These are phyloP conservation scores for Podabrus alpinus DNA, from an alignment of 2,888 invertebrate species.

Conservation along the genomic window DNA sequence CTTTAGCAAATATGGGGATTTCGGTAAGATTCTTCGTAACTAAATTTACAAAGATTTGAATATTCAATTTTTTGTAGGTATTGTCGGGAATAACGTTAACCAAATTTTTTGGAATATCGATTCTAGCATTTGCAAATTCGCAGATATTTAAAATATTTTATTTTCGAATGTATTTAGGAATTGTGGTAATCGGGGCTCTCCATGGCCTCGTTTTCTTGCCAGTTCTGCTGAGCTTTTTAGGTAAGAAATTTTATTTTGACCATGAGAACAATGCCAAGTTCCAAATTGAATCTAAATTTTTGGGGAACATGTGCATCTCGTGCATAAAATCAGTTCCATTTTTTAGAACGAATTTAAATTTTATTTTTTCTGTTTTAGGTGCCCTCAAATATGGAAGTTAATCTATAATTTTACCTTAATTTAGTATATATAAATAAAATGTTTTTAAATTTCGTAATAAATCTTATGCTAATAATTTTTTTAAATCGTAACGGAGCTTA, in stretches of 20 bases:
- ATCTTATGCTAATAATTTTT: not conserved
- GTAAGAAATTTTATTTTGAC: not conserved
- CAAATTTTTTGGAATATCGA: conserved; percentile 87
- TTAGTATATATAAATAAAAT: not conserved
- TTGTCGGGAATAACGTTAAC: conserved; percentile 94
- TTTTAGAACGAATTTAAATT: not conserved
- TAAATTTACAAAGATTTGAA: not conserved
- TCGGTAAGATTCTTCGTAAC: conserved; percentile 61
- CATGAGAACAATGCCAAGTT: too few species aligned
- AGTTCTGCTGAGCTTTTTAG: conserved; percentile 73
- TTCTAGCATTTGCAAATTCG: conserved; percentile 90
- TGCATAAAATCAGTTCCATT: too few species aligned
- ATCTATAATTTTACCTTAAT: not conserved
- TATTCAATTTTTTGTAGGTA: conserved; percentile 61
- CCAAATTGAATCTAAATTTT: not conserved
- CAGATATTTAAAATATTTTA: conserved; percentile 91
- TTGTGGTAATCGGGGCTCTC: conserved; percentile 87
- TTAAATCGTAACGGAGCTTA: not conserved
- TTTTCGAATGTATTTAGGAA: conserved; percentile 94
- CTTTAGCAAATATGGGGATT: conserved; percentile 81
- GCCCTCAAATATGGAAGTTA: conserved; percentile 4
- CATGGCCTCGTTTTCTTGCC: conserved; percentile 93
- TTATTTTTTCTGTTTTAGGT: not conserved
- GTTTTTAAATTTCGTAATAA: not conserved
- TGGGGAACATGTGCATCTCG: too few species aligned